Evolutionary conservation across 2,888 invertebrate species (phyloP), one percentile per base, ranked within the genome.

Genomic region (Cryptophagus acutangulus): DNA sequence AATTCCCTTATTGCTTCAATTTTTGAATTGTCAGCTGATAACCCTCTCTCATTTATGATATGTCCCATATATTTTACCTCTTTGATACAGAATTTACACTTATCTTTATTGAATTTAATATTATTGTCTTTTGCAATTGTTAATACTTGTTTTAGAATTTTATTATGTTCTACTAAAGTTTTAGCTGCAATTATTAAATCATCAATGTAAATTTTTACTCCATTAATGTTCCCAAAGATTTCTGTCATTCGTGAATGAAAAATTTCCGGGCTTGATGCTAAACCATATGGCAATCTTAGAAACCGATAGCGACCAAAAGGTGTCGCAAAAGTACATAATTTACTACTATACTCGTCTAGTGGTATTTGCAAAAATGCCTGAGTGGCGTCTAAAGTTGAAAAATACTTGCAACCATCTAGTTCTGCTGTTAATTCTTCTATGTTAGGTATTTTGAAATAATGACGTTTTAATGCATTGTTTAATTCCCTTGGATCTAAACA

Each of bases 41-140:
- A n/a, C n/a, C 56, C 57, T 2, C 46, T 24, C 13, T 39, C 41
- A 17, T 40, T 41, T 14, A 55, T 42, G n/a, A 40, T 44, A 31
- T 57, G 53, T 31, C 57, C 57, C 8, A 59, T 25, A 42, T 49
- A 58, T 33, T 46, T 50, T 5, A 58, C 41, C 43, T 52, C 46
- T 26, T 46, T 38, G 24, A 37, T 18, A 10, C 30, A 35, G 26
- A 57, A 46, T 38, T 46, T 40, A 38, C 49, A 49, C 45, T 57
- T 58, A 13, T 40, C 18, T 34, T 28, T 18, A 40, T 52, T 51
- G 33, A 55, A 56, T 41, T 38, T 53, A 2, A 53, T 38, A 12
- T 40, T 43, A 15, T 15, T 24, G 33, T 37, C 38, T 36, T 33
- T 34, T 8, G 51, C 52, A 38, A 39, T 28, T 35, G 43, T 10